Base-by-base conservation (phyloP, 2,797 vertebrate genomes). In the Peromyscus attwateri region DNA sequence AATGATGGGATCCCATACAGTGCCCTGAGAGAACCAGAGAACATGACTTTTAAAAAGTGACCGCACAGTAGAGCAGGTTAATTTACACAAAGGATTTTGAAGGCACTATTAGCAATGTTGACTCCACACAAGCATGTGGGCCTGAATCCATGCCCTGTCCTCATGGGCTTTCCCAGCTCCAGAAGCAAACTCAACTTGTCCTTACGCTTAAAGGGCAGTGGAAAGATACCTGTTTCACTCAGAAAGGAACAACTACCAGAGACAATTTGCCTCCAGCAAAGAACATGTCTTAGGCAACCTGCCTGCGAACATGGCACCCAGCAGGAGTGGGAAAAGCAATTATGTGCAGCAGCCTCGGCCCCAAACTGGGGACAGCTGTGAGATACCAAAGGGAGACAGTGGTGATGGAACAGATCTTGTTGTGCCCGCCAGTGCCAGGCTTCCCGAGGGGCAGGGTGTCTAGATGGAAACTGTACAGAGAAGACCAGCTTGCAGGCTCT, bases 381-480 rank as follows among this genome's bases (percentile, higher is more conserved):
- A 43, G 1, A 14, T 34, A 88, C 40, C 40, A 37, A 92, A 57
- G 31, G 76, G 76, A 89, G 80, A 92, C 73, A 9, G 6, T 6
- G 52, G 43, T 85, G 87, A 80, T 49, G 76, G 12, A 73, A 93
- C 94, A 96, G 5, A 71, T 3, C 25, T 13, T 0, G 0, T 3
- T 13, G 40, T 73, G 75, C 23, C 76, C 23, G 46, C 23, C 80
- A 85, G 23, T 0, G 31, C n/a, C 17, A 52, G 10, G 64, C 16
- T 34, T 43, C 19, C 4, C 21, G 29, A 80, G 62, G 43, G n/a
- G 1, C 31, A 0, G 3, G 0, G 21, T 1, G 11, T 13, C 0
- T 5, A 7, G 34, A 91, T 7, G 52, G 29, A 62, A 34, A 62
- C n/a, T 73, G 68, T 12, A 11, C 40, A 70, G 27, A 75, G 37